A percentile compares a stretch with the other conserved stretches of the same genome.
Conservation (phyloP, 2,797 vertebrate genomes). For the Halcyon chelicuti region DNA sequence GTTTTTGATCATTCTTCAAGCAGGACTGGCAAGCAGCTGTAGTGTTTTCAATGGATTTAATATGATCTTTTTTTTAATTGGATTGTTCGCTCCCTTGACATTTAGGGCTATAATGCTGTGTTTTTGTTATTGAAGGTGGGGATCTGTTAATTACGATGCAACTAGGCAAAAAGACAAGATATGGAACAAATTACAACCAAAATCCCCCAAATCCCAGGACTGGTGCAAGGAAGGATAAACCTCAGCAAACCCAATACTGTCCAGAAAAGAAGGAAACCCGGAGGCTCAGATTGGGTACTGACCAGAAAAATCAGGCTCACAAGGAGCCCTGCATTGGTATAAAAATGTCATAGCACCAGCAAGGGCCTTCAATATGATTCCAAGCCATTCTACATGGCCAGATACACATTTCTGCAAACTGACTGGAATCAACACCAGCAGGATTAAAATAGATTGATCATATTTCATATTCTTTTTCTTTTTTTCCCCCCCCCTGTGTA, state of each 20-base stretch:
- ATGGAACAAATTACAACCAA: not conserved
- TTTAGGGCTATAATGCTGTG: not conserved
- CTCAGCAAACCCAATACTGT: not conserved
- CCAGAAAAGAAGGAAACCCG: not conserved
- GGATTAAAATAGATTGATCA: conserved; percentile 8
- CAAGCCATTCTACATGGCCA: not conserved
- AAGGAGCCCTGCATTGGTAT: not conserved
- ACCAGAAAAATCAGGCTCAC: not conserved
- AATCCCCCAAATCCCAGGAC: not conserved
- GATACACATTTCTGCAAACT: not conserved
- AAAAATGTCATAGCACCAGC: conserved; percentile 2
- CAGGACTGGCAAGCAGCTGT: not conserved
- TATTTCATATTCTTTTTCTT: not conserved
- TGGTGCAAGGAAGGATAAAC: not conserved
- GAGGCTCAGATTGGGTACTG: not conserved
- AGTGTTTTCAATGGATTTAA: not conserved
- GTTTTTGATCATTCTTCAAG: not conserved
- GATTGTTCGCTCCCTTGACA: not conserved
- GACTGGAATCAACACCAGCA: conserved; percentile 4
- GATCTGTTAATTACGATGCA: not conserved
- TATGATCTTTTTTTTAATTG: not conserved
- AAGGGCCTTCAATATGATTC: not conserved
- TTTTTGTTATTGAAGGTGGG: not conserved
- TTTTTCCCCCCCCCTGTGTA: not conserved
- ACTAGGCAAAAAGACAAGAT: conserved; percentile 7